Conservation (phyloP, 2,888 invertebrate species). For the Xestia c-nigrum region DNA sequence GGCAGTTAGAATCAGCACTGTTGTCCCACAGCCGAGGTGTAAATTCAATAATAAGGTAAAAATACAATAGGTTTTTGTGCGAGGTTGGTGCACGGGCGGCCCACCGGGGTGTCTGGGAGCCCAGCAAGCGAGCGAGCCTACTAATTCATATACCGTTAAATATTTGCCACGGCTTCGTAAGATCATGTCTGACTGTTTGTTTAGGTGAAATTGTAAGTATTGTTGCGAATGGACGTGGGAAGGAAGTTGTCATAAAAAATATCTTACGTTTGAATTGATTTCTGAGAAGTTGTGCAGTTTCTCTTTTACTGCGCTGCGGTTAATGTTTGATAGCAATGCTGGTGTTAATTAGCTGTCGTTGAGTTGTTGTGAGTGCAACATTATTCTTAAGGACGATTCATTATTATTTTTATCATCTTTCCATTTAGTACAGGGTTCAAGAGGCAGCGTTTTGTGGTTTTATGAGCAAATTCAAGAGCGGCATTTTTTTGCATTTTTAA, state of each 20-base stretch:
- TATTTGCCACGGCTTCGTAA: constrained; percentile 77
- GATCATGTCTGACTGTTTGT: constrained; percentile 81
- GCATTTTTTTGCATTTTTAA: background rate
- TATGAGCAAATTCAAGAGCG: background rate
- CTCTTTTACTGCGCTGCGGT: constrained; percentile 76
- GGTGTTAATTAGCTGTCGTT: constrained; percentile 63
- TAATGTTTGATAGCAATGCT: constrained; percentile 62
- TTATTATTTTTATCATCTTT: constrained; percentile 2
- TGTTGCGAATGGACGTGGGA: constrained; percentile 82
- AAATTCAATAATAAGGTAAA: constrained; percentile 82
- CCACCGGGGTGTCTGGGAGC: constrained; percentile 78
- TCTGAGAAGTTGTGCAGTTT: constrained; percentile 77
- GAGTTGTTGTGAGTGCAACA: constrained; percentile 42
- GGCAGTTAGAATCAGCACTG: constrained; percentile 63
- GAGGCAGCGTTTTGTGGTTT: background rate
- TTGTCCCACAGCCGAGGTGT: constrained; percentile 79
- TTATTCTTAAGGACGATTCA: background rate
- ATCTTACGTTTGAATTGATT: constrained; percentile 75
- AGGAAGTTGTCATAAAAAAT: constrained; percentile 75
- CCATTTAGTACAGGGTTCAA: too few relatives aligned
- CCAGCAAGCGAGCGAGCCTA: constrained; percentile 63
- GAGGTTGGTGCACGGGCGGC: constrained; percentile 64
- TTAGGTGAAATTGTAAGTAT: constrained; percentile 83
- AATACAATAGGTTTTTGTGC: constrained; percentile 76
- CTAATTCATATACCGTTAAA: constrained; percentile 83